Evolutionary conservation across 1,140 invertebrate species (phyloP).

Genomic region (Drosophila ercepeae): DNA sequence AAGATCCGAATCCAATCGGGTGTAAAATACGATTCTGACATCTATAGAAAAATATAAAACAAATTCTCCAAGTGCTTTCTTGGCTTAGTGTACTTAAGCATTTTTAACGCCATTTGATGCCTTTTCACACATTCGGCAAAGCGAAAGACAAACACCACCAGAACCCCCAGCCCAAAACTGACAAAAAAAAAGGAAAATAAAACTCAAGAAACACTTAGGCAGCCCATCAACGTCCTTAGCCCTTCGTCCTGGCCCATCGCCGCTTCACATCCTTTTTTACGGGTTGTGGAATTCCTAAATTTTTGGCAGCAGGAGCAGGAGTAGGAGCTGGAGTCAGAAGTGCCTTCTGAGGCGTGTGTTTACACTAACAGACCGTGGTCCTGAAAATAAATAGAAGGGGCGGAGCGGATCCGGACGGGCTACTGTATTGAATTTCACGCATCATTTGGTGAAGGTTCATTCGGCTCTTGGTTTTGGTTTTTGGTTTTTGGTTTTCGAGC

Average conservation of each 20-base stretch:
- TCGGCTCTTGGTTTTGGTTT: slow-evolving; percentile 31
- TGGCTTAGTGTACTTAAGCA: slow-evolving; percentile 67
- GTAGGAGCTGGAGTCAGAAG: slow-evolving; percentile 19
- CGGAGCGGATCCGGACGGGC: slow-evolving; percentile 16
- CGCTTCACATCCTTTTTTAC: slow-evolving; percentile 24
- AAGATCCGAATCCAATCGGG: no score
- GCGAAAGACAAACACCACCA: slow-evolving; percentile 64
- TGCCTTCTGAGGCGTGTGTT: slow-evolving; percentile 24
- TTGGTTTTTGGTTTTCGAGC: slow-evolving; percentile 16
- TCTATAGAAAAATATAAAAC: no score
- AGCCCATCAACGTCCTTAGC: slow-evolving; percentile 30
- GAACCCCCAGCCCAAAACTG: slow-evolving; percentile 19
- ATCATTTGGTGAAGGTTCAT: slow-evolving; percentile 72
- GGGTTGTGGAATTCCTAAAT: slow-evolving; percentile 7
- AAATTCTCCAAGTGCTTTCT: slow-evolving; percentile 20
- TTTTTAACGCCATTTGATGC: slow-evolving; percentile 82
- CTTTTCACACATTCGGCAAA: slow-evolving; percentile 75
- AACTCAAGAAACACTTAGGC: slow-evolving; percentile 76
- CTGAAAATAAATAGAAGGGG: slow-evolving; percentile 19
- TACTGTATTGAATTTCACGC: slow-evolving; percentile 79
- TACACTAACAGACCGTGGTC: slow-evolving; percentile 34
- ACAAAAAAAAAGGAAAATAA: slow-evolving; percentile 38
- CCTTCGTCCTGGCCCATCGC: slow-evolving; percentile 1
- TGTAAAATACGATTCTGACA: no score
- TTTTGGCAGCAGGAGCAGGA: slow-evolving; percentile 18